phyloP scores from a whole-genome alignment of 2,888 invertebrate genomes.

The Dolichopus griseipennis region DNA sequence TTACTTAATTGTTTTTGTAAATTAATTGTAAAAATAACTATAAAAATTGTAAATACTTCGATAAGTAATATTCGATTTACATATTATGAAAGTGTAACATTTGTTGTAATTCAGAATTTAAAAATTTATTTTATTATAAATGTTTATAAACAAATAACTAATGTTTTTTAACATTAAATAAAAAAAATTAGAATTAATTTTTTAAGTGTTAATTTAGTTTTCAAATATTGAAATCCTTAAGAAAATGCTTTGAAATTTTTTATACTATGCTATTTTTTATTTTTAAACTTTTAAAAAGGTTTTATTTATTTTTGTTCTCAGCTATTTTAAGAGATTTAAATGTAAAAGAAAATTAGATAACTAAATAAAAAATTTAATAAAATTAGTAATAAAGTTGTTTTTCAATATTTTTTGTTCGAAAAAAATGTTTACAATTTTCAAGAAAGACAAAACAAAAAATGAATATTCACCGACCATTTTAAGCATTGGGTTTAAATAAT shows the following conservation, averaged over 20 bases:
- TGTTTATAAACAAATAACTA: too few relatives aligned
- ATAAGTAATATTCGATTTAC: not conserved
- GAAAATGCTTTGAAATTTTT: not conserved
- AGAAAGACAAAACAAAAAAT: too few relatives aligned
- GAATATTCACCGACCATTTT: too few relatives aligned
- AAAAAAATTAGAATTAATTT: not conserved
- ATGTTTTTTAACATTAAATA: not conserved
- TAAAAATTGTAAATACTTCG: not conserved
- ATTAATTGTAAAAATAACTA: not conserved
- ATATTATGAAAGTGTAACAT: not conserved
- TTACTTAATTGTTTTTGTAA: not conserved
- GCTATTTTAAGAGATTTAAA: not conserved
- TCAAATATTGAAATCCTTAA: not conserved
- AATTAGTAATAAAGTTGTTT: not conserved
- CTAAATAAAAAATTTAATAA: not conserved
- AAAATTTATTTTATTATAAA: not conserved
- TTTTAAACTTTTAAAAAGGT: slow-evolving; percentile 1
- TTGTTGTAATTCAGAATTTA: not conserved
- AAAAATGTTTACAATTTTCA: too few relatives aligned
- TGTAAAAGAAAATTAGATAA: not conserved
- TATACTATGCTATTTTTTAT: not conserved
- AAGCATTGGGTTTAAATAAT: too few relatives aligned
- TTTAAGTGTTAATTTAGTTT: slow-evolving; percentile 2
- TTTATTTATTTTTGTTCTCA: slow-evolving; percentile 1
- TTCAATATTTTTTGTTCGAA: too few relatives aligned